Conservation (phyloP, 2,888 invertebrate genomes). For the Lasioglossum morio region DNA sequence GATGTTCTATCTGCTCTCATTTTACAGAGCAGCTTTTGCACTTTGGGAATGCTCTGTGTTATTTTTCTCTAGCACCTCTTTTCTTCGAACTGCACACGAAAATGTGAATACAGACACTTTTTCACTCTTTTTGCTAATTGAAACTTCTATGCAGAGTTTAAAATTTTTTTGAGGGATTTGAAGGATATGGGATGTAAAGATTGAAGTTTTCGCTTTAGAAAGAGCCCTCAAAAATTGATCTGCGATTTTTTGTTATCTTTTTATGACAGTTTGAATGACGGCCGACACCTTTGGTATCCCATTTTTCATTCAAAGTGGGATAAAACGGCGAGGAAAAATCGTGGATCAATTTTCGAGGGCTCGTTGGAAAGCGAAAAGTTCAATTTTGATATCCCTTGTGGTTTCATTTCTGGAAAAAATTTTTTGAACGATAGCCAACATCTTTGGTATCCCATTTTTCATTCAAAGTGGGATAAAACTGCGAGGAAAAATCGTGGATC, state of each 20-base stretch:
- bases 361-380: neutral
- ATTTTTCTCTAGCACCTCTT: neutral
- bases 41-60: neutral
- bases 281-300: neutral
- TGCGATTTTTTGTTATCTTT: neutral
- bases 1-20: neutral
- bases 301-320: neutral
- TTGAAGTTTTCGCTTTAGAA: neutral
- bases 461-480: neutral
- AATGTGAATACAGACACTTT: neutral
- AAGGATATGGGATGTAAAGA: accelerated
- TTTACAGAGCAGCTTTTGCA: neutral
- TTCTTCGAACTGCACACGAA: accelerated
- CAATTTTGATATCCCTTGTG: neutral
- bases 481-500: neutral
- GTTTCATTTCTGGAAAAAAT: neutral
- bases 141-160: too few species aligned
- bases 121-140: neutral
- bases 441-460: neutral
- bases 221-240: neutral
- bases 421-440: neutral
- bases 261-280: neutral
- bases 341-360: neutral
- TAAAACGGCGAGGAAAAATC: neutral
- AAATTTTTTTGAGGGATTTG: neutral